Conservation (phyloP, 2,113 vertebrate species). For the Theristicus caerulescens region DNA sequence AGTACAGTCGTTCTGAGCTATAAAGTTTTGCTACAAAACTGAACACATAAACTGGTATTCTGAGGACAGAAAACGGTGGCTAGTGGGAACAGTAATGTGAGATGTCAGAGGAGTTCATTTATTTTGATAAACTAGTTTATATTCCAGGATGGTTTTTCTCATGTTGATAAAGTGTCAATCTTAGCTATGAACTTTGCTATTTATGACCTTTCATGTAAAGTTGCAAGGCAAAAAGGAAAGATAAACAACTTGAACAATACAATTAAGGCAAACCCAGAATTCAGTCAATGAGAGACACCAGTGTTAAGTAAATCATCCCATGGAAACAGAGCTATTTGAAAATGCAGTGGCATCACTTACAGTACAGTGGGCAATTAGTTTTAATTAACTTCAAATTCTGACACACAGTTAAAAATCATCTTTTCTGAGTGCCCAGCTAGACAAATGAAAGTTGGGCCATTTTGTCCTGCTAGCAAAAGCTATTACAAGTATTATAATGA, state of each 20-base stretch:
- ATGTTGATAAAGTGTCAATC: background rate
- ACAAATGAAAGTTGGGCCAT: slow-evolving; percentile 23
- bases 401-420: slow-evolving; percentile 33
- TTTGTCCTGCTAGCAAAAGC: slow-evolving; percentile 28
- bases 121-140: slow-evolving; percentile 8
- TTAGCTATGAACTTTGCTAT: background rate
- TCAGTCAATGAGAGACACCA: background rate
- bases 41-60: background rate
- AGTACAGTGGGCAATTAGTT: slow-evolving; percentile 59
- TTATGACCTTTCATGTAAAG: slow-evolving; percentile 18
- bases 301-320: slow-evolving; percentile 23
- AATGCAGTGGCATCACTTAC: slow-evolving; percentile 46
- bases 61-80: background rate
- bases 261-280: slow-evolving; percentile 36
- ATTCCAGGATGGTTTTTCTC: background rate
- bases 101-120: background rate
- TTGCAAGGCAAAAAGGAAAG: background rate
- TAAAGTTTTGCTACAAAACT: background rate
- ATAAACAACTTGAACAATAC: slow-evolving; percentile 32
- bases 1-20: background rate
- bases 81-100: background rate
- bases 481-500: background rate
- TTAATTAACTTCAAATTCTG: slow-evolving; percentile 72
- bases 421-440: slow-evolving; percentile 8
- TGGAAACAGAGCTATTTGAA: slow-evolving; percentile 46